A percentile compares a stretch with the other conserved stretches of the same genome.
phyloP scores from a whole-genome alignment of 2,888 invertebrate species.

The Stegophylla sp. region DNA sequence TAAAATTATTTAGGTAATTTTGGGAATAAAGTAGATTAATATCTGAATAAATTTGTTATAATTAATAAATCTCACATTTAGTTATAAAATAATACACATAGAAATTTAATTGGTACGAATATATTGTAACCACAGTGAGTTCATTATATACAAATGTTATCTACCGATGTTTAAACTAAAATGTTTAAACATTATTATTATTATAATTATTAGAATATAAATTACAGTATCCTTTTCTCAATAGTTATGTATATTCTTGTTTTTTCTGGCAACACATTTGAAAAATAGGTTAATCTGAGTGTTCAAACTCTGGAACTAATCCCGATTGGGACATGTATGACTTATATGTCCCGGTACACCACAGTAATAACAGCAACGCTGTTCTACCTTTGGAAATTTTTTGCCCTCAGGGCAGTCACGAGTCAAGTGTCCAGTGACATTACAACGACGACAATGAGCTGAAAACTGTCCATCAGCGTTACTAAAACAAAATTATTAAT shows the following conservation, averaged over 20 bases:
- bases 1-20: slow-evolving; percentile 2
- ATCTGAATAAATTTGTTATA: neutral
- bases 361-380: slow-evolving; percentile 92
- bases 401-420: slow-evolving; percentile 70
- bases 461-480: slow-evolving; percentile 64
- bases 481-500: slow-evolving; percentile 29
- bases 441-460: slow-evolving; percentile 72
- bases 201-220: neutral
- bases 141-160: neutral
- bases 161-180: neutral
- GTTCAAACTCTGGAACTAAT: slow-evolving; percentile 57
- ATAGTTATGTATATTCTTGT: slow-evolving; percentile 27
- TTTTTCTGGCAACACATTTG: slow-evolving; percentile 43
- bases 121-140: neutral
- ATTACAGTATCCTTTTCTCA: slow-evolving; percentile 33
- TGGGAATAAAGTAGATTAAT: neutral
- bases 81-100: slow-evolving; percentile 1
- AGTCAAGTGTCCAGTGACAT: slow-evolving; percentile 76
- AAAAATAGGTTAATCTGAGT: slow-evolving; percentile 33
- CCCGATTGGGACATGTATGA: slow-evolving; percentile 75
- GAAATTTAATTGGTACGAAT: neutral
- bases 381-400: too few relatives aligned
- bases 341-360: slow-evolving; percentile 90
- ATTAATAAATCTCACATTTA: slow-evolving; percentile 1
- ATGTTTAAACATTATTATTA: slow-evolving; percentile 20